Base-by-base conservation (phyloP, 2,888 invertebrate species). In the Eristalinus sepulchralis region DNA sequence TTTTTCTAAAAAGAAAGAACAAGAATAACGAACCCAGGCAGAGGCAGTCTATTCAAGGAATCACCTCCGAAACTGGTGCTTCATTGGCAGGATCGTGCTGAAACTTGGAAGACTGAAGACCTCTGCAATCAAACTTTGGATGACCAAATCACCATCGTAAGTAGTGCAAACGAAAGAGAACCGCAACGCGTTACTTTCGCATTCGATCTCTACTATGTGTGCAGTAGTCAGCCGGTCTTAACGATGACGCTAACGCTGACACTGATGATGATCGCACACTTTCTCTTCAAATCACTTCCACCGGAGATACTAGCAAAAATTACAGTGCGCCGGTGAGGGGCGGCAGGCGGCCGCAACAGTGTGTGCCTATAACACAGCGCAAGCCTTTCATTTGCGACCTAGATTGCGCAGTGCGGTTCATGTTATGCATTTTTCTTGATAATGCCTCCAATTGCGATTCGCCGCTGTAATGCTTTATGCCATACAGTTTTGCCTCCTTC, bases 341-440 rank as follows among this genome's bases (percentile, higher is more conserved):
- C 2, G 17, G 17, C 0, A 5, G n/a, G 2, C n/a, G n/a, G 5
- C 39, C 1, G n/a, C 47, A 17, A 17, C 47, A 17, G 17, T 17
- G 17, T 27, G 27, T 3, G 27, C 2, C 27, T 27, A 3, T 27
- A 34, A 39, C 36, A 31, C n/a, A n/a, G n/a, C n/a, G n/a, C 55
- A 53, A 64, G 64, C 63, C 63, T 73, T 73, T 73, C 73, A 64
- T 73, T 73, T 73, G 73, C 64, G 64, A 75, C 64, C 73, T 75
- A 75, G 57, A 64, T 75, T 75, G 55, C 3, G 57, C 57, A 36
- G 57, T 10, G 64, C 57, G 36, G 36, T 64, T 64, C 64, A 27
- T 75, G 55, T 75, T 75, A 73, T 75, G 64, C 64, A 64, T 47
- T 64, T 75, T 66, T 20, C 64, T 62, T 64, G 55, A 66, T 75